Conservation (phyloP, 2,888 invertebrate species). For the Eurytoma adleriae region DNA sequence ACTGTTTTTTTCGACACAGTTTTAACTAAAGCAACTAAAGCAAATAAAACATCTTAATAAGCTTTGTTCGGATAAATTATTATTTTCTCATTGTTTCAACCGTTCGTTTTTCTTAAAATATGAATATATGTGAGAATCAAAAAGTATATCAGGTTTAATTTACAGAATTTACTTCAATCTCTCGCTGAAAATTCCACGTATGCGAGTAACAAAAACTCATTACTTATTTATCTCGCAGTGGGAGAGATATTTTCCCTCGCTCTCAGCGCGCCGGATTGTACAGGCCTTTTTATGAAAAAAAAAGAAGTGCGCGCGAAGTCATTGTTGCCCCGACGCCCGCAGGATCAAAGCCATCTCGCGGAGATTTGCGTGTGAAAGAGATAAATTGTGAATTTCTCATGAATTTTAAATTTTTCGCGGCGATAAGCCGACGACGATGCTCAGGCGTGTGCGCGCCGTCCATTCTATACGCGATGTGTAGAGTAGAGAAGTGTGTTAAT, state of each 20-base stretch:
- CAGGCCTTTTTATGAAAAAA: not conserved
- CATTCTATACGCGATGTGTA: not conserved
- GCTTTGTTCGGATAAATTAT: too few species aligned
- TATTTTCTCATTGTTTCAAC: too few species aligned
- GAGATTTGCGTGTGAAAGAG: not conserved
- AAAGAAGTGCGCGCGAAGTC: not conserved
- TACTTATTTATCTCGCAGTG: constrained; percentile 8
- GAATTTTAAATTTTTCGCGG: not conserved
- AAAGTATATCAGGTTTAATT: too few species aligned
- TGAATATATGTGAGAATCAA: too few species aligned
- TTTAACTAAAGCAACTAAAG: too few species aligned
- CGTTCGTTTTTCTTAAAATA: too few species aligned
- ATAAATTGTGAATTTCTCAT: constrained; percentile 8
- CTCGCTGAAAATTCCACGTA: constrained; percentile 6
- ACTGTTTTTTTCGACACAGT: too few species aligned
- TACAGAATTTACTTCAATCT: not conserved
- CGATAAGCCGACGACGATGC: constrained; percentile 7
- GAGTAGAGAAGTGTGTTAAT: constrained; percentile 65
- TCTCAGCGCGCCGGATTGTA: not conserved
- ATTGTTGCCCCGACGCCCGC: not conserved
- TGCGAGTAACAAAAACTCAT: constrained; percentile 8
- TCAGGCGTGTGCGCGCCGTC: not conserved
- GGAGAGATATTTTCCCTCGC: constrained; percentile 1
- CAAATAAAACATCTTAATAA: too few species aligned
- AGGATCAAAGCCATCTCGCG: not conserved